Percentiles rank a stretch among this genome's conserved stretches.
Evolutionary conservation across 2,113 vertebrate genomes (phyloP).

Genomic region (Ellobius talpinus): DNA sequence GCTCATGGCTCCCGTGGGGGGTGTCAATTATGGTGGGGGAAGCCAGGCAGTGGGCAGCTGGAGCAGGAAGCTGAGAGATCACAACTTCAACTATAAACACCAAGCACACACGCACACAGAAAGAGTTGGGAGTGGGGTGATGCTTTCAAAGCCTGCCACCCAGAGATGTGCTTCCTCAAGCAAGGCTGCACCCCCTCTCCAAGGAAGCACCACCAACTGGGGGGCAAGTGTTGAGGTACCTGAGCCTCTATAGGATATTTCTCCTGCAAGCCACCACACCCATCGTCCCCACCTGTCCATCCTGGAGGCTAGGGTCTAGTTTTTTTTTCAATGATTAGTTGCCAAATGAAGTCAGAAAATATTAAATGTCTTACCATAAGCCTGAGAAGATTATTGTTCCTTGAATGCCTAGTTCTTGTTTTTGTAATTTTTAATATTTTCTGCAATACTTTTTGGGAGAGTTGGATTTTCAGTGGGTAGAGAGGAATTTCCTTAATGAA

Average conservation of each 20-base stretch:
- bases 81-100: neutral
- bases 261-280: neutral
- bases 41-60: no score
- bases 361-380: neutral
- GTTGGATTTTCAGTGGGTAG: neutral
- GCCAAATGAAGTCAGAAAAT: neutral
- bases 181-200: neutral
- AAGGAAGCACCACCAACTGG: neutral
- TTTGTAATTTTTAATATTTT: constrained; percentile 47
- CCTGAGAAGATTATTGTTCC: neutral
- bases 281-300: rapidly evolving
- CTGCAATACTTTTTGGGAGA: neutral
- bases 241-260: neutral
- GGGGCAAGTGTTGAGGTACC: no score
- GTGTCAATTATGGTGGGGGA: neutral
- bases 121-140: neutral
- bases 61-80: neutral
- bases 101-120: neutral
- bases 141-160: neutral
- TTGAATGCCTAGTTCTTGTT: neutral
- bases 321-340: neutral
- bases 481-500: constrained; percentile 1
- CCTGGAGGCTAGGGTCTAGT: neutral
- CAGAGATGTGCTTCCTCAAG: neutral
- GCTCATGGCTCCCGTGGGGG: neutral